Evolutionary conservation across 2,888 invertebrate species (phyloP).

Genomic region (Gymnosoma rotundatum): DNA sequence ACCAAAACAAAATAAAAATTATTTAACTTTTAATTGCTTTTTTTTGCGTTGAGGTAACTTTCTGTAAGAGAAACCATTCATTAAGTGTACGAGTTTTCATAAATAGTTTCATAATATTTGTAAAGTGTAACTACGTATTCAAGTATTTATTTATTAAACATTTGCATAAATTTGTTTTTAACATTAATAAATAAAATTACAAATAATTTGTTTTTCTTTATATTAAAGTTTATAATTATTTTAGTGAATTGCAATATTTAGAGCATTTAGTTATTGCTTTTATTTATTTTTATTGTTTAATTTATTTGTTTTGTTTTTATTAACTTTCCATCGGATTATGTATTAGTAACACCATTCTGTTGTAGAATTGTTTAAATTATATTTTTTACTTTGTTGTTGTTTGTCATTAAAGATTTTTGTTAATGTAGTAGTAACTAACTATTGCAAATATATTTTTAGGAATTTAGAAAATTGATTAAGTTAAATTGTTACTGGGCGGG

Average conservation of each 20-base stretch:
- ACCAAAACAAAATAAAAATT: background rate
- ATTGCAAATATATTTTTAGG: conserved; percentile 67
- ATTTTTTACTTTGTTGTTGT: conserved; percentile 25
- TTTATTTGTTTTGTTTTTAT: background rate
- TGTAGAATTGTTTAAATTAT: conserved; percentile 68
- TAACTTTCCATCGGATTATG: background rate
- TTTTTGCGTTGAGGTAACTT: conserved; percentile 48
- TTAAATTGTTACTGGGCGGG: conserved; percentile 64
- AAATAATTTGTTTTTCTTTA: background rate
- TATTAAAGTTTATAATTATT: background rate
- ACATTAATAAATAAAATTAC: conserved; percentile 39
- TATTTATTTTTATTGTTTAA: background rate
- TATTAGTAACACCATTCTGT: conserved; percentile 48
- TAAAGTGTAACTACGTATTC: background rate
- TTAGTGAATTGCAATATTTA: conserved; percentile 50
- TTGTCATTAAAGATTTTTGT: conserved; percentile 41
- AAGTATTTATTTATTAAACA: conserved; percentile 5
- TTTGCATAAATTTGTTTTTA: conserved; percentile 10
- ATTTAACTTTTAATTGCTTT: background rate
- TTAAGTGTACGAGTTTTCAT: conserved; percentile 7
- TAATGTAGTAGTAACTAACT: conserved; percentile 71
- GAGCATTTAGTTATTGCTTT: conserved; percentile 62
- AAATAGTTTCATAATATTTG: conserved; percentile 4
- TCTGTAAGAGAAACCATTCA: conserved; percentile 51
- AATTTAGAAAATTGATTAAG: conserved; percentile 63